Conservation (phyloP, 2,113 vertebrate species). For the Capreolus pygargus region DNA sequence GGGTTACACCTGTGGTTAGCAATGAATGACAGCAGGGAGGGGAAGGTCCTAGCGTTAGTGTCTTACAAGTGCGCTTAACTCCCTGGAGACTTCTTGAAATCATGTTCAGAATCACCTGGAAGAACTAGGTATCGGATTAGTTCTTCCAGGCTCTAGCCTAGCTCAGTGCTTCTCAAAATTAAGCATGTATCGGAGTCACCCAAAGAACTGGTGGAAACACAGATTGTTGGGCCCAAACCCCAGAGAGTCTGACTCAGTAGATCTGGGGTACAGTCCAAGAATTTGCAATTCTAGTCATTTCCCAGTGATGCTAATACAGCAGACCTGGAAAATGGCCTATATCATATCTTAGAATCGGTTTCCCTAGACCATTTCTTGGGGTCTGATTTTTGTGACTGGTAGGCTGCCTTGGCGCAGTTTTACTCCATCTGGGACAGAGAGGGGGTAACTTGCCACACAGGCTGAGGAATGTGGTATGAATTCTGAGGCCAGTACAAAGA, state of each 20-base stretch:
- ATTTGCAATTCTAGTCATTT: neutral
- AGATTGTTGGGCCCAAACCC: neutral
- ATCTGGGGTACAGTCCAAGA: neutral
- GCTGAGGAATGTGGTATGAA: neutral
- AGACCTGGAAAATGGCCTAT: neutral
- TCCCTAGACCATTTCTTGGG: neutral
- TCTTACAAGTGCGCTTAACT: neutral
- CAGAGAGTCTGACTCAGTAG: neutral
- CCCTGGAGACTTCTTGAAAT: neutral
- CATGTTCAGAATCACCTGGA: neutral
- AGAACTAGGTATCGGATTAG: neutral
- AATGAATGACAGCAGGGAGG: neutral
- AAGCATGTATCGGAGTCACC: neutral
- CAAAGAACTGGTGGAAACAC: neutral
- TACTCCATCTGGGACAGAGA: neutral
- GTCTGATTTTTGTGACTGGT: neutral
- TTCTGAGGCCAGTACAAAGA: neutral
- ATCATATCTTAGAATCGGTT: neutral
- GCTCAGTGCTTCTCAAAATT: slow-evolving; percentile 12
- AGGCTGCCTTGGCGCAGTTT: neutral
- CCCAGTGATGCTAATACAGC: neutral
- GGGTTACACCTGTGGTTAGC: neutral
- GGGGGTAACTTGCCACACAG: neutral
- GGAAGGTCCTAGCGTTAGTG: neutral
- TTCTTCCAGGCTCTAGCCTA: neutral